Percentiles rank a stretch among this genome's conserved stretches.
phyloP scores from a whole-genome alignment of 2,797 vertebrate species.

The Microchirus variegatus region DNA sequence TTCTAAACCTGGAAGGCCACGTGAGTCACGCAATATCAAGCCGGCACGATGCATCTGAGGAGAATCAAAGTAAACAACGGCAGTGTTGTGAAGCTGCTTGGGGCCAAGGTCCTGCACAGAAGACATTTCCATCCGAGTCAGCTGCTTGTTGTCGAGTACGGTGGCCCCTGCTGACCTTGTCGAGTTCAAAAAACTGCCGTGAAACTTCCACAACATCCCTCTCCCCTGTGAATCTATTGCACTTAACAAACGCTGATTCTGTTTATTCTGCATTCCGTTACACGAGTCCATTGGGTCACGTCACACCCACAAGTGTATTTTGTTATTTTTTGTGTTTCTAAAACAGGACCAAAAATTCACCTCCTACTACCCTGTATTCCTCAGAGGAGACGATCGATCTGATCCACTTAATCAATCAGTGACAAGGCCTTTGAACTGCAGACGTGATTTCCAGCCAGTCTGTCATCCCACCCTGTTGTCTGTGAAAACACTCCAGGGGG shows the following conservation, averaged over 20 bases:
- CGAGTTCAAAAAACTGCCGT: slow-evolving; percentile 23
- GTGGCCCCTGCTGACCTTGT: slow-evolving; percentile 20
- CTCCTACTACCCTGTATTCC: slow-evolving; percentile 25
- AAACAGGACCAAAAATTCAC: slow-evolving; percentile 1
- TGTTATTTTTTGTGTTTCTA: slow-evolving; percentile 7
- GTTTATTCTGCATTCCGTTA: slow-evolving; percentile 32
- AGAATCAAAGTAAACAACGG: slow-evolving; percentile 53
- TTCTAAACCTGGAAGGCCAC: slow-evolving; percentile 52
- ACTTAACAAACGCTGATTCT: slow-evolving; percentile 17
- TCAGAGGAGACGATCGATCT: slow-evolving; percentile 53
- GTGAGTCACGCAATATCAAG: slow-evolving; percentile 38
- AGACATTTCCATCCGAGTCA: slow-evolving; percentile 30
- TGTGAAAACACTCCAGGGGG: slow-evolving; percentile 70
- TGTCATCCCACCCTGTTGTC: slow-evolving; percentile 66
- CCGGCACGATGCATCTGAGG: slow-evolving; percentile 33
- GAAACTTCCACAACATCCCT: slow-evolving; percentile 9
- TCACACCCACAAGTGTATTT: slow-evolving; percentile 36
- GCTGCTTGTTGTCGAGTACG: slow-evolving; percentile 17
- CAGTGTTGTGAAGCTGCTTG: slow-evolving; percentile 18
- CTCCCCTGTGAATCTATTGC: not conserved
- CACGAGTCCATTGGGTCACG: slow-evolving; percentile 11
- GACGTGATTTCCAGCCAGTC: slow-evolving; percentile 70
- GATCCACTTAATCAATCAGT: slow-evolving; percentile 69
- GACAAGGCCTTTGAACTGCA: slow-evolving; percentile 71
- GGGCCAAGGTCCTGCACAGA: slow-evolving; percentile 24